These are phyloP conservation scores for Agrochola litura DNA, from an alignment of 2,888 invertebrate species.

Conservation along the genomic window DNA sequence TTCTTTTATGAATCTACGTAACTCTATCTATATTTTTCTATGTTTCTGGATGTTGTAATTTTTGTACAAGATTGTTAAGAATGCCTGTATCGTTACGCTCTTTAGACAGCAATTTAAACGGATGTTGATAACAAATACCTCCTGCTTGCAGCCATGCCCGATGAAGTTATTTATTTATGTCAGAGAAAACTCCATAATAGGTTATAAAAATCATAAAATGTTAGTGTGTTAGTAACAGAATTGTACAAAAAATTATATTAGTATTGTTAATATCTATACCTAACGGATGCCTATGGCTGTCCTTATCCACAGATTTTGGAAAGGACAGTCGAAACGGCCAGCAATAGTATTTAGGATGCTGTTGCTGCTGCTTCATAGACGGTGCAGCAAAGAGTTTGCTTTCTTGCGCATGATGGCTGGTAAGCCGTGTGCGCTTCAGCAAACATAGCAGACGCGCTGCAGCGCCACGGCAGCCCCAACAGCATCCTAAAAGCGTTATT, in stretches of 20 bases:
- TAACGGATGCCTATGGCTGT: not conserved
- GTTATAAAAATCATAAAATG: too few relatives aligned
- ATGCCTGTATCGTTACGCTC: constrained; percentile 45
- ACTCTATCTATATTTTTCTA: not conserved
- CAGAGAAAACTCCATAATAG: too few relatives aligned
- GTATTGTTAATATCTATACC: not conserved
- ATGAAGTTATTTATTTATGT: not conserved
- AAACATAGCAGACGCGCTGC: not conserved
- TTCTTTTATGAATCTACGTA: not conserved
- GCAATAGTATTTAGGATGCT: too few relatives aligned
- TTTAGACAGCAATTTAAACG: constrained; percentile 51
- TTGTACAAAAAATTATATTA: too few relatives aligned
- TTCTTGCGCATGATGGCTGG: not conserved
- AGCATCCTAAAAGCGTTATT: not conserved
- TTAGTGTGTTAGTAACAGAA: too few relatives aligned
- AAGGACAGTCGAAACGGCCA: too few relatives aligned
- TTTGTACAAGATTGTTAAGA: constrained; percentile 30
- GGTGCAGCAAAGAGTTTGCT: too few relatives aligned
- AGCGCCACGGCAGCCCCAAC: not conserved
- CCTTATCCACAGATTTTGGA: not conserved
- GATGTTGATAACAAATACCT: constrained; percentile 41
- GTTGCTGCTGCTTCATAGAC: too few relatives aligned
- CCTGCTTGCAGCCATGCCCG: not conserved
- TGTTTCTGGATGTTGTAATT: not conserved
- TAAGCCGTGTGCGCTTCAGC: not conserved